A percentile compares a stretch with the other conserved stretches of the same genome.
Evolutionary conservation across 64 coral and sea anemone genomes (phyloP).

Genomic region (Stichodactyla mertensii): DNA sequence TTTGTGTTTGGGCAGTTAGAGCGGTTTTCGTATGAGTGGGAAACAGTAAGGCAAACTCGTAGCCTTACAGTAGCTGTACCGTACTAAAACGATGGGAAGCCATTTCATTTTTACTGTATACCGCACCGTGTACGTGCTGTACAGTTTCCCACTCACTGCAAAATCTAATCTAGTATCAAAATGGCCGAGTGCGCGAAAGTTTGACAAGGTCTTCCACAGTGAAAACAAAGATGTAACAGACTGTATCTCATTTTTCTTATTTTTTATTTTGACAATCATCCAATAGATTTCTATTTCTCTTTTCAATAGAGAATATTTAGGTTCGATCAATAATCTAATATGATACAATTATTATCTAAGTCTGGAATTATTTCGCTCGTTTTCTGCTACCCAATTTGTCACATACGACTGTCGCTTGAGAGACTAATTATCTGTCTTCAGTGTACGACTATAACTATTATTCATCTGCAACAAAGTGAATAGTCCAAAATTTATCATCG

Average conservation of each 20-base stretch:
- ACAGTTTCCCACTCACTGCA: too few relatives aligned
- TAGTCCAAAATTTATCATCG: background rate
- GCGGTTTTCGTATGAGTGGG: too few relatives aligned
- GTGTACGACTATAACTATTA: background rate
- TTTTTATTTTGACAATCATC: constrained; percentile 4
- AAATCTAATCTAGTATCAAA: too few relatives aligned
- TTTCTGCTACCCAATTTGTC: background rate
- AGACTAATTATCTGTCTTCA: background rate
- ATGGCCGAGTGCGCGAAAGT: too few relatives aligned
- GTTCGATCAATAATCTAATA: background rate
- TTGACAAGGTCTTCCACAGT: too few relatives aligned
- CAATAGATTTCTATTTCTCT: constrained; percentile 13
- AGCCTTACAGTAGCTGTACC: too few relatives aligned
- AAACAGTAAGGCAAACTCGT: too few relatives aligned
- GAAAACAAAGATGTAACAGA: background rate
- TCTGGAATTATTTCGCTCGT: background rate
- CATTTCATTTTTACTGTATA: too few relatives aligned
- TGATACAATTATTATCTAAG: background rate
- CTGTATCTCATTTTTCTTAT: background rate
- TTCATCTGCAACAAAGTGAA: background rate
- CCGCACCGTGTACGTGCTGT: too few relatives aligned
- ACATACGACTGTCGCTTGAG: background rate
- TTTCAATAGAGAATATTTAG: background rate
- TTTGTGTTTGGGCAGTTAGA: too few relatives aligned
- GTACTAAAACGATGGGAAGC: too few relatives aligned